phyloP scores from a whole-genome alignment of 2,113 vertebrate genomes.

The Cynoglossus semilaevis region DNA sequence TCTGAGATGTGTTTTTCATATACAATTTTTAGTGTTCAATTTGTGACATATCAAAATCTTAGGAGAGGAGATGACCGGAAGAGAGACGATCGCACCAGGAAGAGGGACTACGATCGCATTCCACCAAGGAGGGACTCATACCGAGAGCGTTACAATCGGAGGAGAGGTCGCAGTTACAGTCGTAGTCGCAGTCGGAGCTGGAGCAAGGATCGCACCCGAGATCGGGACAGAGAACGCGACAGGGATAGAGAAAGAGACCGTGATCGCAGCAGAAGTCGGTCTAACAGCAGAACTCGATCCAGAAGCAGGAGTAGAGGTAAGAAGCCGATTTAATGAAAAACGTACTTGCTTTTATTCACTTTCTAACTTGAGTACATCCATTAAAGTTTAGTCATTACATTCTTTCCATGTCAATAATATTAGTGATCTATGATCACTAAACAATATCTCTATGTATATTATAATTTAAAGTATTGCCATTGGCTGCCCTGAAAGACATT shows the following conservation, averaged over 20 bases:
- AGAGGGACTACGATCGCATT: conserved; percentile 92
- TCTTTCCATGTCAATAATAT: too few relatives aligned
- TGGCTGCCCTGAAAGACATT: background rate
- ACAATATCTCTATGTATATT: too few relatives aligned
- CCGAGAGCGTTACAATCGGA: conserved; percentile 91
- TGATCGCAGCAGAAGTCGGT: conserved; percentile 69
- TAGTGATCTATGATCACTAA: too few relatives aligned
- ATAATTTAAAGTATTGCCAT: too few relatives aligned
- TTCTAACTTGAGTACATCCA: too few relatives aligned
- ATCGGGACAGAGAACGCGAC: conserved; percentile 87
- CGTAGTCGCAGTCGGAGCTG: conserved; percentile 94
- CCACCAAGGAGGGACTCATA: conserved; percentile 91
- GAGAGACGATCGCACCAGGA: conserved; percentile 93
- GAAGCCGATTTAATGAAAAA: background rate
- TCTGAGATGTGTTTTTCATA: background rate
- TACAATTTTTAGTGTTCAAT: background rate
- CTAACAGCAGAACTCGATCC: conserved; percentile 78
- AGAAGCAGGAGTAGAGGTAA: conserved; percentile 83
- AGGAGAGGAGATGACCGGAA: conserved; percentile 94
- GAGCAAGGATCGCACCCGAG: conserved; percentile 89
- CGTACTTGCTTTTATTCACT: too few relatives aligned
- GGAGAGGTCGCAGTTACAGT: conserved; percentile 89
- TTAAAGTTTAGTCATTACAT: too few relatives aligned
- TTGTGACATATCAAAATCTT: background rate
- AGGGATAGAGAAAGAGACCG: conserved; percentile 80